phyloP scores from a whole-genome alignment of 2,113 vertebrate genomes.

The Oreochromis tanganicae region DNA sequence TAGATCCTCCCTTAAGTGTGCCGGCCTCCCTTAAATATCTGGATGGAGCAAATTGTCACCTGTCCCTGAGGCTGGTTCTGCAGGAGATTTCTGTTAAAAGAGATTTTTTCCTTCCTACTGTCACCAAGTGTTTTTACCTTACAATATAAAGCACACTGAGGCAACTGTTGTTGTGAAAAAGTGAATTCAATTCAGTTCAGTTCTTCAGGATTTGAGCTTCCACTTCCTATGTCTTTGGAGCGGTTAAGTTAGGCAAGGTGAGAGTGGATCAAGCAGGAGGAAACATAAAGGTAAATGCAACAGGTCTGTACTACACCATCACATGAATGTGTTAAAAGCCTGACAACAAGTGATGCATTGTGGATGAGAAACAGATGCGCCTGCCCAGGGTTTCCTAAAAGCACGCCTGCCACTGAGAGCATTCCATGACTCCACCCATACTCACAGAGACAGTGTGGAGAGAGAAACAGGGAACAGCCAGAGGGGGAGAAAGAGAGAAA shows the following conservation, averaged over 20 bases:
- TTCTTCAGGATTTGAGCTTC: neutral
- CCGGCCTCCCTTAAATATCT: neutral
- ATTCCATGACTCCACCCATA: neutral
- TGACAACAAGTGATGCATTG: neutral
- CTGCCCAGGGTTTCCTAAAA: neutral
- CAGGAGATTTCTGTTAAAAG: neutral
- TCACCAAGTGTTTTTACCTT: neutral
- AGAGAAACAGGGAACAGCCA: neutral
- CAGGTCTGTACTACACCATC: neutral
- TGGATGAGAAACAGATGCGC: neutral
- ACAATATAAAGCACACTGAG: neutral
- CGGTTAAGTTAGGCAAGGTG: neutral
- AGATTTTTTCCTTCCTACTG: neutral
- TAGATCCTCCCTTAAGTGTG: neutral
- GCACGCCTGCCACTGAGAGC: neutral
- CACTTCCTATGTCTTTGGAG: neutral
- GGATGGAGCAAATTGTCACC: accelerated
- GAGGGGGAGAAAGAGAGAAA: neutral
- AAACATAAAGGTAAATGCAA: neutral
- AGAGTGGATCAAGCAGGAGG: neutral
- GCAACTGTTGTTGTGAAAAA: neutral
- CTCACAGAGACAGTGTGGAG: accelerated
- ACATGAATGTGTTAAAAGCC: neutral
- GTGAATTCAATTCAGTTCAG: neutral
- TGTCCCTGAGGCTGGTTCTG: neutral